A percentile compares a stretch with the other conserved stretches of the same genome.
Conservation (phyloP, 2,888 invertebrate species). For the Yponomeuta evonymella region DNA sequence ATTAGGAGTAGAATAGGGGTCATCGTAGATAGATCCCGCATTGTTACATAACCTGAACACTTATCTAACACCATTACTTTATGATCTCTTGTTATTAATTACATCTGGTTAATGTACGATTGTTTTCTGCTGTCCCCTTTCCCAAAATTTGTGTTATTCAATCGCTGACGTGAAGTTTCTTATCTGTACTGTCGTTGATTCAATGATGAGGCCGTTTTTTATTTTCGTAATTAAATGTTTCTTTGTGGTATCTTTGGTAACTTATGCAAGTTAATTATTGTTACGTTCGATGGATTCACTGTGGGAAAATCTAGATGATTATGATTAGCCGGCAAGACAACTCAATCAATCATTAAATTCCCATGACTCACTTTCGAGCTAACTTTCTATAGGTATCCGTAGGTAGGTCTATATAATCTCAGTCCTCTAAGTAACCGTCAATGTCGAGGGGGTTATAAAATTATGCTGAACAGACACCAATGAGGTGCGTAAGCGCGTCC, state of each 20-base stretch:
- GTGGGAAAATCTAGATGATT: not conserved
- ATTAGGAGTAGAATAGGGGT: conserved; percentile 1
- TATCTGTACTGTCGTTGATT: conserved; percentile 2
- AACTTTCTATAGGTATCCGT: not conserved
- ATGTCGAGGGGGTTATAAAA: conserved; percentile 1
- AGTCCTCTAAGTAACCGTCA: not conserved
- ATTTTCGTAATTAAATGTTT: not conserved
- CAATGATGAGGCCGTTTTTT: not conserved
- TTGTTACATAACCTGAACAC: conserved; percentile 56
- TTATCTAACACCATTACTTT: conserved; percentile 23
- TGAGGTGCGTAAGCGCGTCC: conserved; percentile 33
- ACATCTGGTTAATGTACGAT: conserved; percentile 17
- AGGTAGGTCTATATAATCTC: not conserved
- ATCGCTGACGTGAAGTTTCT: conserved; percentile 13
- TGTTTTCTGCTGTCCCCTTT: conserved; percentile 17
- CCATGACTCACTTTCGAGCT: not conserved
- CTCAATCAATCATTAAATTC: not conserved
- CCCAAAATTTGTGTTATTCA: conserved; percentile 16
- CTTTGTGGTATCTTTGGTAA: not conserved
- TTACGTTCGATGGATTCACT: not conserved
- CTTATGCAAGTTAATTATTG: not conserved
- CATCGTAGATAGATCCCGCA: conserved; percentile 25
- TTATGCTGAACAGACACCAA: conserved; percentile 26
- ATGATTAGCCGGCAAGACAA: not conserved
- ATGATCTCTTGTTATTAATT: conserved; percentile 16